phyloP scores from a whole-genome alignment of 2,113 vertebrate genomes.

The Heloderma charlesbogerti region DNA sequence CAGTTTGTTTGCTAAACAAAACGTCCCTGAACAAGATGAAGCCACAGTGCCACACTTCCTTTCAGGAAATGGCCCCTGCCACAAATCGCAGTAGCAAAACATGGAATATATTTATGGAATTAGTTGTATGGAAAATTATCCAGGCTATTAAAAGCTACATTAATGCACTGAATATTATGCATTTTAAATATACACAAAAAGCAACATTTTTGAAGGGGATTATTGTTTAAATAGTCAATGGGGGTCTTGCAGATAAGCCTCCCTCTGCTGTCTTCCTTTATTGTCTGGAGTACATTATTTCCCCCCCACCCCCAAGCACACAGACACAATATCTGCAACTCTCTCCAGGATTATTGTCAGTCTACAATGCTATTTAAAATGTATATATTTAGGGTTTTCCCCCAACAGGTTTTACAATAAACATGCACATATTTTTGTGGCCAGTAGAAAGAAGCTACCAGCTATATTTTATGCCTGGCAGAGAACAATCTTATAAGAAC shows the following conservation, averaged over 20 bases:
- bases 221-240: constrained; percentile 78
- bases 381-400: constrained; percentile 61
- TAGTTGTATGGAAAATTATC: constrained; percentile 74
- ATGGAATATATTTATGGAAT: constrained; percentile 63
- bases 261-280: constrained; percentile 69
- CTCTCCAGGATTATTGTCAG: constrained; percentile 70
- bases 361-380: constrained; percentile 72
- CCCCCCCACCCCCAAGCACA: constrained; percentile 7
- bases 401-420: constrained; percentile 67
- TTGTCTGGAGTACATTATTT: constrained; percentile 75
- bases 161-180: constrained; percentile 64
- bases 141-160: constrained; percentile 69
- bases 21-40: constrained; percentile 4
- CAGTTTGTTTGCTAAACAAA: not conserved
- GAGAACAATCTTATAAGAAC: not conserved
- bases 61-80: not conserved
- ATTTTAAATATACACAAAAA: constrained; percentile 67
- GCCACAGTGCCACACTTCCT: not conserved
- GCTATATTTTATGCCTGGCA: not conserved
- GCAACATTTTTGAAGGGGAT: constrained; percentile 73
- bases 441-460: constrained; percentile 3
- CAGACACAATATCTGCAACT: constrained; percentile 66
- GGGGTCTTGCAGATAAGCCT: constrained; percentile 74
- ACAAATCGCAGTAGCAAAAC: constrained; percentile 51
- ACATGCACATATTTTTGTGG: constrained; percentile 63